Evolutionary conservation across 2,797 vertebrate genomes (phyloP), one percentile per base, ranked within the genome.

Genomic region (Enteromius trimaculatus): DNA sequence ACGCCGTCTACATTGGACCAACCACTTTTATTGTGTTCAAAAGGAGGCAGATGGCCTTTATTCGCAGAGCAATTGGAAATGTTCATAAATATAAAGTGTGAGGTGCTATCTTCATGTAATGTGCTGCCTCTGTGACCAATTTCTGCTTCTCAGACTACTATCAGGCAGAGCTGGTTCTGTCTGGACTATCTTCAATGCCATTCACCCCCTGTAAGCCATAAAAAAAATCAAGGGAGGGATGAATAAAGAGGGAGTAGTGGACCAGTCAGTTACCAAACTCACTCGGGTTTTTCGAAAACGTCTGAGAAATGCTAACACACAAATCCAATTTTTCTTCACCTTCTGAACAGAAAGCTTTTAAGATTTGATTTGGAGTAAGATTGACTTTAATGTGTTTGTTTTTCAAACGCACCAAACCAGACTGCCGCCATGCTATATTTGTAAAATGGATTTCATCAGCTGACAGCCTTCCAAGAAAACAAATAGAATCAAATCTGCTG

Each of bases 401-500:
- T 55, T 77, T 58, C 34, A 65, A 58, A 37, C 23, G 13, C 62
- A 60, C 75, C 51, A 34, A 71, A 79, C 64, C 51, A 65, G 78
- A 86, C 83, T 71, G 79, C 62, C 55, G 17, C 82, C 78, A 53
- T 34, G 62, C 78, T 62, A 58, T 80, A 83, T 88, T 85, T 88
- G 71, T 85, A 72, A 84, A 81, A 84, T 79, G 77, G 34, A 81
- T 79, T 87, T 82, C 81, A 71, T 79, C 79, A 68, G 69, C 51
- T 84, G 85, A 84, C 85, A 84, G 71, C 79, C 74, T 79, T 86
- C 62, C 79, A 79, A 44, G 79, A 81, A 86, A 81, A 82, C 85
- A 84, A 86, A 86, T 86, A 74, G 75, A 86, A 86, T 84, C 79
- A 82, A 84, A 85, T 88, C 85, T 71, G 58, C 70, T 47, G 60